Conservation (phyloP, 92 coral and sea anemone genomes). For the Porites evermanni region DNA sequence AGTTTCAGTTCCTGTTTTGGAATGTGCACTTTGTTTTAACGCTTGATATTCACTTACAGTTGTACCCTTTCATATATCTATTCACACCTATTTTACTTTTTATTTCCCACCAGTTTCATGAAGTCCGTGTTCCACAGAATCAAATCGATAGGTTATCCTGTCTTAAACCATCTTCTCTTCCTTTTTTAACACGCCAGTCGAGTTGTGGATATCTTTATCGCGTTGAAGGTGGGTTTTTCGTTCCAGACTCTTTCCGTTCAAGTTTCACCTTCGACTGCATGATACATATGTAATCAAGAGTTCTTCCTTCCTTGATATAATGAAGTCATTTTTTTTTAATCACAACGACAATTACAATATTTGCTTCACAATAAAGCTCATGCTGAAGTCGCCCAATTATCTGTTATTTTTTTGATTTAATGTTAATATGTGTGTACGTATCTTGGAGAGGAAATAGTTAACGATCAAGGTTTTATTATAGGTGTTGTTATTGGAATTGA, state of each 20-base stretch:
- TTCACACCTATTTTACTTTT: background rate
- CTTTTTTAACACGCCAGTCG: background rate
- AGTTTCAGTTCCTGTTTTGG: too few species aligned
- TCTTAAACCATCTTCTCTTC: conserved; percentile 1
- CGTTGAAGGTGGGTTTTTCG: conserved; percentile 13
- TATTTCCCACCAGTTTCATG: conserved; percentile 4
- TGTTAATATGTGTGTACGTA: too few species aligned
- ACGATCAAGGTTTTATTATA: background rate
- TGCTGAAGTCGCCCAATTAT: background rate
- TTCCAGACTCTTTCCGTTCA: too few species aligned
- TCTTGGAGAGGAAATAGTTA: too few species aligned
- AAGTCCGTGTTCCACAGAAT: background rate
- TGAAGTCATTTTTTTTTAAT: too few species aligned
- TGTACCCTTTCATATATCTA: background rate
- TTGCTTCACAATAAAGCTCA: background rate
- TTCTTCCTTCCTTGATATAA: too few species aligned
- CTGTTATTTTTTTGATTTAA: background rate
- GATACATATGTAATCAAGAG: too few species aligned
- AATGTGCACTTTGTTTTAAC: too few species aligned
- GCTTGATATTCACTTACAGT: too few species aligned
- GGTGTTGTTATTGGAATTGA: conserved; percentile 78
- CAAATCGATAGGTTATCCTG: background rate
- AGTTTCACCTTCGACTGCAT: background rate
- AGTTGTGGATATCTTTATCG: conserved; percentile 11
- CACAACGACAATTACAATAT: too few species aligned